Evolutionary conservation across 2,797 vertebrate genomes (phyloP), one percentile per base, ranked within the genome.

Genomic region (Coluber constrictor): DNA sequence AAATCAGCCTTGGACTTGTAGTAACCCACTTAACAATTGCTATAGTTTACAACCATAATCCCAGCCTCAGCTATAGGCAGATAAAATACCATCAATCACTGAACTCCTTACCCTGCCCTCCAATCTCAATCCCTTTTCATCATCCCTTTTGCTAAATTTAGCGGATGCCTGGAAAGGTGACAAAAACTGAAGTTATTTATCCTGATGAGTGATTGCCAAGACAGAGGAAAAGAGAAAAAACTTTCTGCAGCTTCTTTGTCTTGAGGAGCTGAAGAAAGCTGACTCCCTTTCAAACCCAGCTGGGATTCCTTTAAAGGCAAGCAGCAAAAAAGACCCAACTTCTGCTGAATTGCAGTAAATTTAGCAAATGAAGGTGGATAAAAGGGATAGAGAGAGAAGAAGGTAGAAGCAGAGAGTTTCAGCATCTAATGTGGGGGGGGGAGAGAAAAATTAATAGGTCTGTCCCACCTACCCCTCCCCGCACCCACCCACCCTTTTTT

Each of bases 401-500:
- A 70, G 66, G 66, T n/a, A n/a, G 61, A 66, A 27, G 27, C 61
- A 70, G n/a, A 70, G 15, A 32, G 13, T 70, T 70, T 32, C 29
- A 66, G 5, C 63, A 70, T 2, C 5, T 32, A 70, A 70, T 70
- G 27, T n/a, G 27, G 25, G 11, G 2, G 5, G 5, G 29, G 9
- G 8, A 4, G 9, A 27, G 60, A 61, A 15, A 66, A n/a, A 66
- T n/a, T 6, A 66, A n/a, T 2, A 66, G 63, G n/a, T 70, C 66
- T 70, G 15, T 70, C 15, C n/a, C n/a, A 32, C 66, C 13, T 16
- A 18, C 4, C 13, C 13, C 11, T 9, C 25, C 25, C 2, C 9
- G 2, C 16, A 0, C 25, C 23, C 59, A 0, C 59, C 0, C 29
- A n/a, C n/a, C n/a, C n/a, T n/a, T n/a, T n/a, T n/a, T n/a, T n/a